phyloP scores from a whole-genome alignment of 2,113 vertebrate species.

The Mola mola region DNA sequence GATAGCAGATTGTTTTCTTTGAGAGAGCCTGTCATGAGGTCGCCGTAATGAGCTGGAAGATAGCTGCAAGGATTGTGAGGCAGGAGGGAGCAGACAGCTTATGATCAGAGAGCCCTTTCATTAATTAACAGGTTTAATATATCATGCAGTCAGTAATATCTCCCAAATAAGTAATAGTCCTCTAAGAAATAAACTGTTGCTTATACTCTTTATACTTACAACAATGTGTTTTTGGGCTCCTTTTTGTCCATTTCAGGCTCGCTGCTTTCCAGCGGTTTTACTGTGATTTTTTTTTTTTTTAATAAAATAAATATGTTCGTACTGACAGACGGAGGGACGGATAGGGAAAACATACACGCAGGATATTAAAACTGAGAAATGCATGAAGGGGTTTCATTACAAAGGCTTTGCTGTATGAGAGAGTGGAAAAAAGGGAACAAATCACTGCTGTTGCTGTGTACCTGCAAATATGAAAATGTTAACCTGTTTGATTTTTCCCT shows the following conservation, averaged over 20 bases:
- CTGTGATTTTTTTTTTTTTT: not conserved
- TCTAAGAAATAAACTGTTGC: slow-evolving; percentile 11
- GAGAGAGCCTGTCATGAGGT: slow-evolving; percentile 45
- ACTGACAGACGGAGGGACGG: not conserved
- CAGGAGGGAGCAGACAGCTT: slow-evolving; percentile 39
- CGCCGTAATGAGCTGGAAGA: slow-evolving; percentile 60
- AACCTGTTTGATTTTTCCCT: slow-evolving; percentile 72
- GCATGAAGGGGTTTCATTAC: not conserved
- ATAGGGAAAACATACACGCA: slow-evolving; percentile 20
- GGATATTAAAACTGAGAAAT: not conserved
- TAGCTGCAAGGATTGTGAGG: slow-evolving; percentile 40
- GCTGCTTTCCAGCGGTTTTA: slow-evolving; percentile 10
- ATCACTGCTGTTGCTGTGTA: not conserved
- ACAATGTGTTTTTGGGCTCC: slow-evolving; percentile 21
- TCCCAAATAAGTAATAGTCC: too few species aligned
- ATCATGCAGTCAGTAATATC: slow-evolving; percentile 52
- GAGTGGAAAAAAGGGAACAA: not conserved
- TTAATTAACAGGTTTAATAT: slow-evolving; percentile 27
- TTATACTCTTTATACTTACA: slow-evolving; percentile 1
- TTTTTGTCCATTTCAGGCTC: not conserved
- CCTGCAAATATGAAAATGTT: slow-evolving; percentile 27
- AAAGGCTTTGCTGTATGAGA: not conserved
- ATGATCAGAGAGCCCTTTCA: slow-evolving; percentile 61
- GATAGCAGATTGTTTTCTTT: slow-evolving; percentile 46
- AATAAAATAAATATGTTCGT: not conserved